phyloP scores from a whole-genome alignment of 1,140 invertebrate genomes.

The Gonatopus flavifemur region DNA sequence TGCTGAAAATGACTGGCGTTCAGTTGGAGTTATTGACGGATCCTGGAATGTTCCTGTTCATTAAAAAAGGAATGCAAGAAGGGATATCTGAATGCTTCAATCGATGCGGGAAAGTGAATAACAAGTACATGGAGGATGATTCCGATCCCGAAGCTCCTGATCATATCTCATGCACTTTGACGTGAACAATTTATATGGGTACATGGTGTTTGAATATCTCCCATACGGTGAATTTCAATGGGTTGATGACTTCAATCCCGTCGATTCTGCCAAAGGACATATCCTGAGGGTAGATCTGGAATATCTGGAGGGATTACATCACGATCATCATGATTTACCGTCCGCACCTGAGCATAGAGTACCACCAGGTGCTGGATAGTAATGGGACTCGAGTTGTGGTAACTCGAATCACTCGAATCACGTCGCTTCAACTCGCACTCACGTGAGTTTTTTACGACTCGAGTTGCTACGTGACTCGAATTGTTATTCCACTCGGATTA shows the following conservation, averaged over 20 bases:
- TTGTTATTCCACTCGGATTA: no score
- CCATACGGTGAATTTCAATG: conserved; percentile 51
- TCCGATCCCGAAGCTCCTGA: conserved; percentile 45
- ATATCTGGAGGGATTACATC: conserved; percentile 49
- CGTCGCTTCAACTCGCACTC: no score
- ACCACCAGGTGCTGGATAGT: no score
- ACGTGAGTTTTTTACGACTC: no score
- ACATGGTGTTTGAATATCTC: conserved; percentile 31
- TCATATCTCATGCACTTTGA: no score
- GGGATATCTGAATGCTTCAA: conserved; percentile 35
- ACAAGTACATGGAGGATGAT: conserved; percentile 48
- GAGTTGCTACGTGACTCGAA: no score
- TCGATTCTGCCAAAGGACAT: conserved; percentile 52
- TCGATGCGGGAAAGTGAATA: conserved; percentile 39
- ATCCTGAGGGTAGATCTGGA: conserved; percentile 52
- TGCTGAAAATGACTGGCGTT: conserved; percentile 44
- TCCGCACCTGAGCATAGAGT: conserved; percentile 48
- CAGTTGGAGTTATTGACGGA: conserved; percentile 54
- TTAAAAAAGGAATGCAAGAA: conserved; percentile 46
- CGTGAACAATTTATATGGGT: conserved; percentile 43
- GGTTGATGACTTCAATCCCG: conserved; percentile 51
- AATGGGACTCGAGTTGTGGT: no score
- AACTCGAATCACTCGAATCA: no score
- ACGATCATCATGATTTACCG: conserved; percentile 58
- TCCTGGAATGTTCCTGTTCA: conserved; percentile 35